These are phyloP conservation scores for Nymphalis io DNA, from an alignment of 1,140 invertebrate genomes.

Conservation along the genomic window DNA sequence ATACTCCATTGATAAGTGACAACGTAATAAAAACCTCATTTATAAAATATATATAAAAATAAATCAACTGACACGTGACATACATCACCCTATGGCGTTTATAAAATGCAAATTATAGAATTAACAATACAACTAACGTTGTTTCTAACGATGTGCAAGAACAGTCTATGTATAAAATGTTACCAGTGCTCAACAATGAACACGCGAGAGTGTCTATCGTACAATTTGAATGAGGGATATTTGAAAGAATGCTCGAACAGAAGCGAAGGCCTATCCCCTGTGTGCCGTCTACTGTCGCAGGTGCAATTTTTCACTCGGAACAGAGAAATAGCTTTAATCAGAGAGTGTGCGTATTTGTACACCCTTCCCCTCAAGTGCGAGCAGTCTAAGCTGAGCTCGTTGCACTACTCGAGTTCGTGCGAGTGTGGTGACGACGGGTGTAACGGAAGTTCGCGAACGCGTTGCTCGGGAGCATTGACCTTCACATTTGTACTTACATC, in stretches of 20 bases:
- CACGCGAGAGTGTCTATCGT: conserved; percentile 48
- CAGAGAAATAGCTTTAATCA: conserved; percentile 50
- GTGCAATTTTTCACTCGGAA: conserved; percentile 57
- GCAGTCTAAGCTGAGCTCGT: conserved; percentile 54
- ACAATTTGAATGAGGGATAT: conserved; percentile 52
- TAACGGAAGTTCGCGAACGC: conserved; percentile 53
- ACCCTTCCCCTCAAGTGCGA: conserved; percentile 46
- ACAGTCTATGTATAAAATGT: conserved; percentile 52
- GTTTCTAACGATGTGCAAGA: neutral
- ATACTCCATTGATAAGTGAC: too few relatives aligned
- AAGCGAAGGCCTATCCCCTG: conserved; percentile 22
- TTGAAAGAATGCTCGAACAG: conserved; percentile 52
- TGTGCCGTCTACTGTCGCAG: conserved; percentile 56
- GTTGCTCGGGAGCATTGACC: neutral
- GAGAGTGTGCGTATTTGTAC: conserved; percentile 65
- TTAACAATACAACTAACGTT: neutral
- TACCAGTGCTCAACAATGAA: conserved; percentile 61
- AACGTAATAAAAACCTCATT: neutral
- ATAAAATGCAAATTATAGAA: conserved; percentile 14
- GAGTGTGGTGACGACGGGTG: conserved; percentile 65
- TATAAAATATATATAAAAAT: neutral
- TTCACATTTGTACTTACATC: neutral
- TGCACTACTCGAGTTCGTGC: conserved; percentile 65
- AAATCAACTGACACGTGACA: conserved; percentile 26
- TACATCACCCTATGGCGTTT: neutral